Base-by-base conservation (phyloP, 2,888 invertebrate species). In the Limnephilus auricula region DNA sequence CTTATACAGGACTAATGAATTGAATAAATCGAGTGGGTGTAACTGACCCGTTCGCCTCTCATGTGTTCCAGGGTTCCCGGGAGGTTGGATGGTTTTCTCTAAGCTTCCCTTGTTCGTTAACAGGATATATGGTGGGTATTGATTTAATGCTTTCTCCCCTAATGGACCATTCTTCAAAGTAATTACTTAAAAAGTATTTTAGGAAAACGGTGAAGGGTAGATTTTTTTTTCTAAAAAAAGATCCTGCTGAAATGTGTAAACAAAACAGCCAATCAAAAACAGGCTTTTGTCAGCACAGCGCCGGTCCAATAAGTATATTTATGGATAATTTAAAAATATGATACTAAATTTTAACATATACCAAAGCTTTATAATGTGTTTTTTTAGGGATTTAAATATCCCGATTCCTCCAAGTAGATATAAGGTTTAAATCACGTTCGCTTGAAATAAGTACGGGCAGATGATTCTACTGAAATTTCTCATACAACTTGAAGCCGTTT, bases 81-180 rank as follows among this genome's bases (percentile, higher is more conserved):
- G 25, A 65, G 65, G 25, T 65, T 9, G 65, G 65, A 5, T 3
- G n/a, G 9, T 65, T 65, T 65, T 25, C 65, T 25, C n/a, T 25
- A 65, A 25, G 25, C 65, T 65, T 25, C 25, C 65, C 25, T 65
- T 6, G 65, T 65, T 6, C 65, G 65, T 65, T 65, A 65, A 65
- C 65, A 65, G 65, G 65, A 65, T 65, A n/a, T 65, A 65, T 65
- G 65, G 65, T 65, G n/a, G 65, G n/a, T 65, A 65, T 65, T 65
- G 65, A 65, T 65, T 25, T 65, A 65, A 65, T 5, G 65, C 65
- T 65, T 65, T 65, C 9, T 65, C 25, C 65, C 65, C 65, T 65
- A 65, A 65, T 65, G 65, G 65, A 65, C 65, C 65, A n/a, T 65
- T 65, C 65, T 65, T 65, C 65, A 65, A 65, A 65, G 65, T 65